Percentiles rank a stretch among this genome's conserved stretches.
Evolutionary conservation across 1,140 invertebrate species (phyloP).

Genomic region (Megalonaias nervosa): DNA sequence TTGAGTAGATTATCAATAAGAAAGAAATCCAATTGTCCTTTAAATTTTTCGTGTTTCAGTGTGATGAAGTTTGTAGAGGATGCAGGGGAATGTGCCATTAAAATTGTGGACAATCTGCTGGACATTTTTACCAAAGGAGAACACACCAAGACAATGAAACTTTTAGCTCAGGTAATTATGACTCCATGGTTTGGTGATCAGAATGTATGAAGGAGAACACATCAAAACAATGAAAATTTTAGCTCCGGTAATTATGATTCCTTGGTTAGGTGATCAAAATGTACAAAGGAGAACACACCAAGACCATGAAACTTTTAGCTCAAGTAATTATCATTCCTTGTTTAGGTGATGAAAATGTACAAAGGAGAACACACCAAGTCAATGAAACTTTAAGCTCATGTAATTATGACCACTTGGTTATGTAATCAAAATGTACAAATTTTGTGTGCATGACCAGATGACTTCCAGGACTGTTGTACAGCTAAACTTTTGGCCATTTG

Average conservation of each 20-base stretch:
- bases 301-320: slow-evolving; percentile 24
- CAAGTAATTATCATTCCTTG: background rate
- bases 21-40: background rate
- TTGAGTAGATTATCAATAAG: background rate
- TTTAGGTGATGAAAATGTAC: no score
- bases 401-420: no score
- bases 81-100: slow-evolving; percentile 83
- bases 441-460: no score
- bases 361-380: slow-evolving; percentile 88
- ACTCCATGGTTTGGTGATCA: no score
- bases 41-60: slow-evolving; percentile 66
- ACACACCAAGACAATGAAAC: slow-evolving; percentile 79
- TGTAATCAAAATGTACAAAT: no score
- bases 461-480: no score
- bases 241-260: no score
- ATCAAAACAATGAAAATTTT: background rate
- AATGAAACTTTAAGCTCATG: no score
- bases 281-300: background rate
- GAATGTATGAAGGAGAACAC: no score
- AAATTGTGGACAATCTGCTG: slow-evolving; percentile 87
- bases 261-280: no score
- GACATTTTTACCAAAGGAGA: slow-evolving; percentile 88
- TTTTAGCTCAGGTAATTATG: no score
- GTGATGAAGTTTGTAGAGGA: slow-evolving; percentile 88
- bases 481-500: no score